These are phyloP conservation scores for Cinara cedri DNA, from an alignment of 2,888 invertebrate genomes.

Conservation along the genomic window DNA sequence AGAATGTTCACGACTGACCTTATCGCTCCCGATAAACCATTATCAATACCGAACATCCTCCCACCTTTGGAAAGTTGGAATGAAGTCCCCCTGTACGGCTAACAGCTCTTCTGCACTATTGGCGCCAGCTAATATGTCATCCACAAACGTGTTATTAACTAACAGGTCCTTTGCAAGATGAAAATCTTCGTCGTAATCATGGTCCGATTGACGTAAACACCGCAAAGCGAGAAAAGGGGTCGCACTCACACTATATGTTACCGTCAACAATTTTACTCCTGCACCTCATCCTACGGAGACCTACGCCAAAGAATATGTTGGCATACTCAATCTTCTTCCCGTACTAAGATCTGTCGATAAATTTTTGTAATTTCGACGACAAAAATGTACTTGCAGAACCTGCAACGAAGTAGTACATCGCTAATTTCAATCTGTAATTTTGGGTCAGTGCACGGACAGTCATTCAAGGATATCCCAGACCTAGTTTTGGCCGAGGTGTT, in stretches of 20 bases:
- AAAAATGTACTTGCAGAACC: conserved; percentile 60
- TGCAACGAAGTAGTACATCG: conserved; percentile 60
- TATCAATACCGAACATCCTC: conserved; percentile 7
- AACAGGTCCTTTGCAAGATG: not conserved
- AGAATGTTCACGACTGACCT: no score
- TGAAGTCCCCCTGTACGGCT: not conserved
- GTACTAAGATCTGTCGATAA: conserved; percentile 60
- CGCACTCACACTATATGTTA: conserved; percentile 46
- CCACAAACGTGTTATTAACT: not conserved
- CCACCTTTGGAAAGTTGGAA: not conserved
- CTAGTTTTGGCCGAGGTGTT: conserved; percentile 1
- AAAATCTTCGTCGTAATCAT: not conserved
- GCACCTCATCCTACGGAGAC: conserved; percentile 59
- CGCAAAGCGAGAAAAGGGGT: conserved; percentile 58
- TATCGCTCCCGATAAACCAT: no score
- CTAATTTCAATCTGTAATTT: conserved; percentile 61
- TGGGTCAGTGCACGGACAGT: conserved; percentile 60
- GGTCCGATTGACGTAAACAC: not conserved
- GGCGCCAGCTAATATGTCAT: not conserved
- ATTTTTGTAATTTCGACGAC: conserved; percentile 63
- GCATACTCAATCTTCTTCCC: conserved; percentile 60
- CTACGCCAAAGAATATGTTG: conserved; percentile 62
- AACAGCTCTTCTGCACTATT: not conserved
- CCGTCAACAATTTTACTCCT: conserved; percentile 61
- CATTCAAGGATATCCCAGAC: conserved; percentile 41